phyloP scores from a whole-genome alignment of 1,140 invertebrate genomes.

The Homarus americanus region DNA sequence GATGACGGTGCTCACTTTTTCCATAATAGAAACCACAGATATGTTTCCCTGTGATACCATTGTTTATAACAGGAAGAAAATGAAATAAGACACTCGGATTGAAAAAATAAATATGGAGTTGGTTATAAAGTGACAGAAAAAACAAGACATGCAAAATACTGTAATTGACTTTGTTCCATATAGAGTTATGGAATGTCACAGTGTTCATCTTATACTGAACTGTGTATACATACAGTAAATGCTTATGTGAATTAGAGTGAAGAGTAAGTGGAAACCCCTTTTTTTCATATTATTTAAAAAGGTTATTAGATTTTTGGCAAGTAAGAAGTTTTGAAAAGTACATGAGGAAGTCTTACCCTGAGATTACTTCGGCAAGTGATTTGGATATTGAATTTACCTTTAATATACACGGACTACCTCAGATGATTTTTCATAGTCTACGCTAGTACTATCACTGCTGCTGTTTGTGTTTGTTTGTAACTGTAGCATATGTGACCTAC shows the following conservation, averaged over 20 bases:
- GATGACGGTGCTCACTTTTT: conserved; percentile 48
- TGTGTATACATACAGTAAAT: too few species aligned
- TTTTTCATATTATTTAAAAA: not conserved
- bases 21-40: not conserved
- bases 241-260: not conserved
- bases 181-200: not conserved
- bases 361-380: conserved; percentile 13
- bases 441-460: conserved; percentile 30
- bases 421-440: conserved; percentile 56
- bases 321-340: not conserved
- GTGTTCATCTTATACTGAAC: not conserved
- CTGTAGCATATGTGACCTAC: conserved; percentile 22
- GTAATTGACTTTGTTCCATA: not conserved
- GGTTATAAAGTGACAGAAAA: not conserved
- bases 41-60: not conserved
- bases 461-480: conserved; percentile 28
- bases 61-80: not conserved
- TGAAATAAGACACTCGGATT: not conserved
- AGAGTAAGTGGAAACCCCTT: too few species aligned
- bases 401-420: conserved; percentile 64
- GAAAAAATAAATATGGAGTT: not conserved
- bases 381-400: conserved; percentile 32
- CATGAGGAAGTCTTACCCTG: conserved; percentile 4
- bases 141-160: not conserved
- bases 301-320: not conserved